Conservation (phyloP, 2,888 invertebrate genomes). For the Cantharis flavilabris region DNA sequence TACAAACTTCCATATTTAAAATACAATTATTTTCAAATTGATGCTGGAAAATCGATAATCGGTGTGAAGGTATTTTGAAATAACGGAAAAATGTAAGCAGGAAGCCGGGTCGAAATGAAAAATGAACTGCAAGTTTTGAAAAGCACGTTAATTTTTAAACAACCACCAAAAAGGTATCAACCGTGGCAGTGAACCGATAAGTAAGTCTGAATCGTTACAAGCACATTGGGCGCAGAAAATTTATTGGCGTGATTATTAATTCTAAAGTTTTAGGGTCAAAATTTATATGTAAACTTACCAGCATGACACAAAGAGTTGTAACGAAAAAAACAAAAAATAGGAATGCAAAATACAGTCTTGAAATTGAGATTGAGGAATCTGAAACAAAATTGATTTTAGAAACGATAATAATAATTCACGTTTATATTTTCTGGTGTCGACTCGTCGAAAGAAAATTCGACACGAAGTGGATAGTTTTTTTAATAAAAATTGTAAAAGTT, state of each 20-base stretch:
- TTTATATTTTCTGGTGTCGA: neutral
- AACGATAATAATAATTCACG: neutral
- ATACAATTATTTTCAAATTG: neutral
- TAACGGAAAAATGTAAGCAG: neutral
- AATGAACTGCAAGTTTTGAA: neutral
- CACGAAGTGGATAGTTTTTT: slow-evolving; percentile 37
- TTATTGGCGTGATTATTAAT: neutral
- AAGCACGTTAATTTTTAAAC: neutral
- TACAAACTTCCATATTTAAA: neutral
- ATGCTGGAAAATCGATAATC: neutral
- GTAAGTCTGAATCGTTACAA: neutral
- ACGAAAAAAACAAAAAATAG: neutral
- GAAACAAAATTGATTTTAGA: slow-evolving; percentile 3
- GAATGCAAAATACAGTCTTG: slow-evolving; percentile 26
- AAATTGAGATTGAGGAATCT: slow-evolving; percentile 22
- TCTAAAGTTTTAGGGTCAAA: neutral
- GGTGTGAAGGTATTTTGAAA: no score
- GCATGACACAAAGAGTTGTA: neutral
- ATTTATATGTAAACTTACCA: neutral
- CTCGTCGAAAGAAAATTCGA: neutral
- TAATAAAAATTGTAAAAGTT: slow-evolving; percentile 48
- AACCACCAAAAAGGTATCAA: neutral
- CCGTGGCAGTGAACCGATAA: neutral
- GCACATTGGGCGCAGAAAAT: slow-evolving; percentile 10
- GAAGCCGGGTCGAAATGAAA: neutral